Conservation (phyloP, 2,888 invertebrate species). For the Drosophila affinis region DNA sequence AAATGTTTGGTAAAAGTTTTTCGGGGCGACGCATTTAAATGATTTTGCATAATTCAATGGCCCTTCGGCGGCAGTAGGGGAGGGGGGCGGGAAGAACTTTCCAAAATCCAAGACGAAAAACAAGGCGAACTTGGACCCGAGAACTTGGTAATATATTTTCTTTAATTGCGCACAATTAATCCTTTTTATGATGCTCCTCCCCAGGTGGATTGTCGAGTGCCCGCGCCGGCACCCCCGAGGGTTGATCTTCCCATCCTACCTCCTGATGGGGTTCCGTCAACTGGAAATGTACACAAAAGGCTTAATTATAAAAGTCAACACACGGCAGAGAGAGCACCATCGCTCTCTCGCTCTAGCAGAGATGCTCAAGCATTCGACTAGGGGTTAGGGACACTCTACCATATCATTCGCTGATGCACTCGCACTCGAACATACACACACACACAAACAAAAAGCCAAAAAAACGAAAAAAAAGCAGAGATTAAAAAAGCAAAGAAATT, state of each 20-base stretch:
- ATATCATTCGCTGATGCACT: conserved; percentile 61
- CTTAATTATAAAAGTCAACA: conserved; percentile 82
- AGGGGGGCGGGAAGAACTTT: conserved; percentile 44
- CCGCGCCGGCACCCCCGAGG: conserved; percentile 1
- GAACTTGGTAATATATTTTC: conserved; percentile 74
- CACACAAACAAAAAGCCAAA: conserved; percentile 16
- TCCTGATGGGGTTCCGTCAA: conserved; percentile 53
- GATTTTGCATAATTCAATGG: conserved; percentile 78
- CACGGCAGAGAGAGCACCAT: conserved; percentile 15
- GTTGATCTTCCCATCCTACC: conserved; percentile 11
- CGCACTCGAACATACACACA: conserved; percentile 36
- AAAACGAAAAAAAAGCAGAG: conserved; percentile 29
- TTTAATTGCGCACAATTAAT: conserved; percentile 82
- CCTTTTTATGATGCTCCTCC: conserved; percentile 73
- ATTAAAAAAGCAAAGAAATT: conserved; percentile 48
- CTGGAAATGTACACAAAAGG: conserved; percentile 76
- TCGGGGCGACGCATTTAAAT: conserved; percentile 73
- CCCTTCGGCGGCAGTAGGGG: conserved; percentile 23
- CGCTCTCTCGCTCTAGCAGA: conserved; percentile 21
- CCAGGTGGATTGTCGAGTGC: conserved; percentile 11
- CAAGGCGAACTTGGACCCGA: conserved; percentile 40
- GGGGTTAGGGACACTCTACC: conserved; percentile 32
- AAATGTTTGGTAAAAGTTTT: conserved; percentile 54
- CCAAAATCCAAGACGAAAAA: conserved; percentile 15
- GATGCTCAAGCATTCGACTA: conserved; percentile 15